Percentiles rank a stretch among this genome's conserved stretches.
phyloP scores from a whole-genome alignment of 1,140 invertebrate species.

The Acromyrmex echinatior region DNA sequence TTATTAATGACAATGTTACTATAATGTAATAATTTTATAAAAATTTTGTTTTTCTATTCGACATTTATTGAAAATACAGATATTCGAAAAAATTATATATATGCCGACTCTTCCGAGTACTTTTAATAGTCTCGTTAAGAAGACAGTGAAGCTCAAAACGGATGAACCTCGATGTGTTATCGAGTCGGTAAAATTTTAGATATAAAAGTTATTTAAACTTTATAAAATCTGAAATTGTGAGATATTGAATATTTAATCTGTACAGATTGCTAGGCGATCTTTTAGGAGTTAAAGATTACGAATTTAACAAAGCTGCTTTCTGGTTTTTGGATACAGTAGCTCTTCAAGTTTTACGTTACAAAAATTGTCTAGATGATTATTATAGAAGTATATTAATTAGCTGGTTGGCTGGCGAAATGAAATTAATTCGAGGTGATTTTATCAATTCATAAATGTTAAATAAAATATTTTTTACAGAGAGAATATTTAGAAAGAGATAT shows the following conservation, averaged over 20 bases:
- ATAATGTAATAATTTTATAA: background rate
- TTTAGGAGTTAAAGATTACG: constrained; percentile 73
- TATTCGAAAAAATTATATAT: constrained; percentile 3
- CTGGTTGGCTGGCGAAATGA: constrained; percentile 79
- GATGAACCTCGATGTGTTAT: constrained; percentile 66
- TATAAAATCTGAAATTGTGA: background rate
- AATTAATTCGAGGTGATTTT: constrained; percentile 71
- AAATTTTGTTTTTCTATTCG: background rate
- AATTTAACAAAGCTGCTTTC: constrained; percentile 76
- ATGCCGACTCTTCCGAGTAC: constrained; percentile 48
- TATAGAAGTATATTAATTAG: constrained; percentile 73
- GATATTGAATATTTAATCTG: constrained; percentile 31
- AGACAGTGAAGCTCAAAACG: constrained; percentile 35
- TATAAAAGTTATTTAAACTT: background rate
- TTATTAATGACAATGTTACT: constrained; percentile 2
- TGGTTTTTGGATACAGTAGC: constrained; percentile 79
- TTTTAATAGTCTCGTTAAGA: constrained; percentile 46
- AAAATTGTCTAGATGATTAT: constrained; percentile 66
- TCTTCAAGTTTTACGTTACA: constrained; percentile 67
- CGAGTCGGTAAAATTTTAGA: constrained; percentile 59
- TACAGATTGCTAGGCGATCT: constrained; percentile 73
- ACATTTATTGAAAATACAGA: background rate
- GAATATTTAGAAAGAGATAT: constrained; percentile 10
- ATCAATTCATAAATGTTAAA: background rate
- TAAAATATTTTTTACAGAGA: background rate